Evolutionary conservation across 2,888 invertebrate genomes (phyloP), one percentile per base, ranked within the genome.

Genomic region (Epinotia demarniana): DNA sequence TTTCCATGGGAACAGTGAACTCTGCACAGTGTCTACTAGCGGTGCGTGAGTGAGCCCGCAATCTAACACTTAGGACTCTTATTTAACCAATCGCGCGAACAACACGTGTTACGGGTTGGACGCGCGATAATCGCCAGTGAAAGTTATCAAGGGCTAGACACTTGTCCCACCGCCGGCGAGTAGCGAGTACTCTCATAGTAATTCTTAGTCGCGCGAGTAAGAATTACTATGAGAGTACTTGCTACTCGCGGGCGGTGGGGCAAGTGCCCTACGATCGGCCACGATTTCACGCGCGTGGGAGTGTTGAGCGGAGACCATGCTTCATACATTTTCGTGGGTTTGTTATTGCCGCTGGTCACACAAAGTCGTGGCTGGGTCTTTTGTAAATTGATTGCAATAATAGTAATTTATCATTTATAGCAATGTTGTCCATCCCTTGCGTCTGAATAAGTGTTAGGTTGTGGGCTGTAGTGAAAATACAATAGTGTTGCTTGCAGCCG

Each of bases 41-140:
- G 70, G 75, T 75, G 75, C 75, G 66, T 57, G 60, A 8, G 27
- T 23, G 12, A 12, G 27, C 68, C 66, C 23, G 43, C 58, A 60
- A 43, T 69, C 69, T 69, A 69, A 69, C 69, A 39, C 18, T 62
- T 39, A 19, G 8, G n/a, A 39, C 11, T 49, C 0, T 6, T 49
- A 16, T 13, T 0, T 49, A 49, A 49, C 13, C 46, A 5, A n/a
- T 49, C 49, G 16, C 16, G 16, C 12, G 33, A 16, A 49, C 49
- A 49, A 0, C 16, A 16, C 16, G 16, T 49, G 49, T 4, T 49
- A 33, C 33, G 33, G 33, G 33, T 33, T 33, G 33, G 33, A 8
- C 46, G 13, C 4, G 46, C 13, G 46, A 49, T 13, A 49, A 49
- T 46, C 13, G 13, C 13, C 33, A 33, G 8, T 33, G 33, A 33